Base-by-base conservation (phyloP, 2,888 invertebrate species). In the Oligia fasciuncula region DNA sequence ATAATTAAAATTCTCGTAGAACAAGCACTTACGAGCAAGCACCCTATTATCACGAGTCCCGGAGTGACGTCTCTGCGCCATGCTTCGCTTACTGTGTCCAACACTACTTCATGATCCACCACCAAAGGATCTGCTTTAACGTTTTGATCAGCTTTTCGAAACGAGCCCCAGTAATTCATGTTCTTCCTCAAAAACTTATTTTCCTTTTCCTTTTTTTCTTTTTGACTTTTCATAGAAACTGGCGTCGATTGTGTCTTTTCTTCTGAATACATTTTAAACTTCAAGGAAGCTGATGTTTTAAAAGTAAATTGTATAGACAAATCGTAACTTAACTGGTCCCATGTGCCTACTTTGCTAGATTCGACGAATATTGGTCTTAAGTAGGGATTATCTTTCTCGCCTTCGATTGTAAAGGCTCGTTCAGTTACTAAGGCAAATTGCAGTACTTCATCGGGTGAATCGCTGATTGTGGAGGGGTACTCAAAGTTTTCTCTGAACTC, bases 341-440 rank as follows among this genome's bases (percentile, higher is more conserved):
- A 14, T 14, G 5, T 6, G 0, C 0, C 5, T 14, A 29, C 29
- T 5, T 4, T 14, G 2, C 0, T 0, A 29, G 6, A 14, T 29
- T 62, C 14, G 29, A 62, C 17, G 62, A 62, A 29, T 62, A 0
- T 1, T 62, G 62, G 62, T 62, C 2, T 62, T 13, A 62, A 14
- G 29, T 6, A 2, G 62, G 62, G 29, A 5, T 62, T 62, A 5
- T 13, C 9, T 23, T 1, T 4, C 5, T 29, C 5, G 29, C 5
- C 11, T 29, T 5, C 29, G 19, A 23, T 3, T 23, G 8, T 0
- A 8, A 6, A 14, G 62, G 5, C 62, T 62, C 29, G 29, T 62
- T 62, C 29, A 62, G 14, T 13, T 0, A 62, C 29, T 62, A 62
- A 14, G 5, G 5, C 2, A 29, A 14, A 5, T 6, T 62, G 29